Evolutionary conservation across 1,140 invertebrate species (phyloP), one percentile per base, ranked within the genome.

Genomic region (Aleiodes sp.): DNA sequence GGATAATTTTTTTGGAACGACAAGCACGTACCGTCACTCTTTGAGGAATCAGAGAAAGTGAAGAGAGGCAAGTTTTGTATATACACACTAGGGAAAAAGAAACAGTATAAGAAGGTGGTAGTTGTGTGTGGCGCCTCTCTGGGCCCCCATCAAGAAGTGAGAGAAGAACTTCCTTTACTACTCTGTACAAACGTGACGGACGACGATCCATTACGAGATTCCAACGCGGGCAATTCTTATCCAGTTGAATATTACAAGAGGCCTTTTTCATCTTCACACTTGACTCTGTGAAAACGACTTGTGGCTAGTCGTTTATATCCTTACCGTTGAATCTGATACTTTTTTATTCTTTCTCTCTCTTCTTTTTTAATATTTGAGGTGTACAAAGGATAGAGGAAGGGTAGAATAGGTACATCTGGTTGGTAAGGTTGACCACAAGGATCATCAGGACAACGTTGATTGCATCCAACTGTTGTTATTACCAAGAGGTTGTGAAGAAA

Each of bases 161-260:
- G 35, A 64, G 39, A 41, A 14, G 29, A 10, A 35, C 37, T 52
- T 24, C 46, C 46, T 24, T 52, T n/a, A n/a, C 3, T 21, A 12
- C 46, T 8, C 46, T 24, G 21, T 16, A 16, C 19, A 16, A 65
- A 59, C 65, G 65, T 68, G 65, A 68, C 65, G 65, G 14, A 59
- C 65, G 35, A 41, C 33, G 65, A 59, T 59, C 57, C 43, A 68
- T 59, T 59, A 68, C 65, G 31, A 68, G 65, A 68, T 68, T 68
- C 65, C 65, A 56, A 33, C 10, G 26, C 35, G 52, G 24, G 31
- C 43, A 52, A 35, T 56, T n/a, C n/a, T n/a, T n/a, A 68, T 9
- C 52, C 21, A 39, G 33, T 59, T 59, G 31, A 33, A 31, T 14
- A 28, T 57, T 35, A 68, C 33, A 68, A 59, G 33, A 28, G 31